These are phyloP conservation scores for Rostratula benghalensis DNA, from an alignment of 2,113 vertebrate species.

Conservation along the genomic window DNA sequence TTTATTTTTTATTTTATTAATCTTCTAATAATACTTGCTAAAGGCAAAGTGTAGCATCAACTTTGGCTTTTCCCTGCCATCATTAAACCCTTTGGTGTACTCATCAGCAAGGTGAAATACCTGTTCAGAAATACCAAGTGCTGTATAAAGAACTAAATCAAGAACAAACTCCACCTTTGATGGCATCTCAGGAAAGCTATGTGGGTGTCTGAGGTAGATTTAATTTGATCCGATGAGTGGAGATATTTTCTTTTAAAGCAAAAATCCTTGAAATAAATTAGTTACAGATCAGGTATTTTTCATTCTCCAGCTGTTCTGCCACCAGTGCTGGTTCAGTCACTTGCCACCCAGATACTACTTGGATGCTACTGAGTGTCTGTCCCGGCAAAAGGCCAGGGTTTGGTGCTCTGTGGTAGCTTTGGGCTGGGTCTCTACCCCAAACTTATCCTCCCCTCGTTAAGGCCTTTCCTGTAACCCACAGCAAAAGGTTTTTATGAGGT, in stretches of 20 bases:
- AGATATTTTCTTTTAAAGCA: not conserved
- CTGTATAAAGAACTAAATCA: not conserved
- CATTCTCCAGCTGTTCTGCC: not conserved
- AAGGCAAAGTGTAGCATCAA: not conserved
- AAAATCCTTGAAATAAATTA: not conserved
- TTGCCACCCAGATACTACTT: not conserved
- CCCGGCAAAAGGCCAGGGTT: not conserved
- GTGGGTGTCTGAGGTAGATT: not conserved
- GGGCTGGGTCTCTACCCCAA: not conserved
- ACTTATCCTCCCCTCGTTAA: not conserved
- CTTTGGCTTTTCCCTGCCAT: not conserved
- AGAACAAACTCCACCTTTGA: not conserved
- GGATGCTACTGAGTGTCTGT: not conserved
- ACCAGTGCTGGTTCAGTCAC: not conserved
- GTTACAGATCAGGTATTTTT: not conserved
- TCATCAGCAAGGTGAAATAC: constrained; percentile 3
- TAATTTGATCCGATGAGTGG: not conserved
- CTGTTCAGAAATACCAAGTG: not conserved
- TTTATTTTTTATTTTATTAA: no score
- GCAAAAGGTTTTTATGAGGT: not conserved
- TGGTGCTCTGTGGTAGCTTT: rapidly evolving
- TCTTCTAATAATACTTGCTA: not conserved
- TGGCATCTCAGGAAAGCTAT: not conserved
- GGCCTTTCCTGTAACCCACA: not conserved
- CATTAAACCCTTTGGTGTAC: not conserved